Evolutionary conservation across 2,797 vertebrate genomes (phyloP).

Genomic region (Channa striata): DNA sequence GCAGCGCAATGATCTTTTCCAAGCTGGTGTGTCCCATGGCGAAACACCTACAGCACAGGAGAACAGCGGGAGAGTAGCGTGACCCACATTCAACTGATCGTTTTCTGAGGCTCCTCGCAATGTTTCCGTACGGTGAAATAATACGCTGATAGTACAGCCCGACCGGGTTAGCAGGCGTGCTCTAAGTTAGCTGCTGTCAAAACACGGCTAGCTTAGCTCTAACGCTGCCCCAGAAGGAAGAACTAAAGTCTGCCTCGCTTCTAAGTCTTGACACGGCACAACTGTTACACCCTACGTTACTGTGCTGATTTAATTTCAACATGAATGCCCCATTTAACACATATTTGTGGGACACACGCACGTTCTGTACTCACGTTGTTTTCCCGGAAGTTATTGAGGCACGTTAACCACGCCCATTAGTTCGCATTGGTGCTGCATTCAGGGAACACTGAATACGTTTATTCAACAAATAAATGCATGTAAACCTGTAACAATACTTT

Average conservation of each 20-base stretch:
- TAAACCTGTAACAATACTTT: too few relatives aligned
- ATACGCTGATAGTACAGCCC: neutral
- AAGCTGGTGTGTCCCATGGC: conserved; percentile 86
- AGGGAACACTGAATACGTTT: neutral
- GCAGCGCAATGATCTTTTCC: conserved; percentile 88
- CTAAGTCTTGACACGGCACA: neutral
- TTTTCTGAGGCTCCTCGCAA: too few relatives aligned
- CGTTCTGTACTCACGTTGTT: conserved; percentile 68
- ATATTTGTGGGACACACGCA: conserved; percentile 29
- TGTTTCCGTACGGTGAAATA: fast-evolving
- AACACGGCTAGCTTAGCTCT: conserved; percentile 1
- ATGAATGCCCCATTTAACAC: neutral
- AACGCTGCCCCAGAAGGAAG: neutral
- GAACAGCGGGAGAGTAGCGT: too few relatives aligned
- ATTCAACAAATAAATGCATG: too few relatives aligned
- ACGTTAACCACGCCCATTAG: conserved; percentile 39
- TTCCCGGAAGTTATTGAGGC: conserved; percentile 70
- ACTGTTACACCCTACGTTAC: fast-evolving
- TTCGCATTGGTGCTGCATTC: conserved; percentile 44
- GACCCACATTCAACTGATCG: fast-evolving
- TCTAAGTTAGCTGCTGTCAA: too few relatives aligned
- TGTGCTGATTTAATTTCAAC: neutral
- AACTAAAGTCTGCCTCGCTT: fast-evolving
- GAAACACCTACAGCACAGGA: neutral
- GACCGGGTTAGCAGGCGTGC: too few relatives aligned